Base-by-base conservation (phyloP, 2,113 vertebrate genomes). In the Phocoena phocoena region DNA sequence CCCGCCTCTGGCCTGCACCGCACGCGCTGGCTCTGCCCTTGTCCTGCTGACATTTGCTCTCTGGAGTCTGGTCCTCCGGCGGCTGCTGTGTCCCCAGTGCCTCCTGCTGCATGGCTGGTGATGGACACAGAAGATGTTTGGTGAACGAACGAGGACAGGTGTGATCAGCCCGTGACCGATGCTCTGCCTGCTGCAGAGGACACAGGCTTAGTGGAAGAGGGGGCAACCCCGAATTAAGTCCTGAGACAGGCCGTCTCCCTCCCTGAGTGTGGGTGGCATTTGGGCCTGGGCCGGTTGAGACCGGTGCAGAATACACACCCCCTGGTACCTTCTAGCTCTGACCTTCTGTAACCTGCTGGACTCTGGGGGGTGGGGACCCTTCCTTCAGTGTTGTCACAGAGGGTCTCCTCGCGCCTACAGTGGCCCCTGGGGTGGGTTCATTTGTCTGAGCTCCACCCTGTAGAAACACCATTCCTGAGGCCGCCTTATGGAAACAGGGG, bases 381-480 rank as follows among this genome's bases (percentile, higher is more conserved):
- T 44, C 33, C 65, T 55, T 23, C 41, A 10, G 7, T 50, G 9
- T 86, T 21, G 38, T 96, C 85, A 13, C n/a, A 13, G 33, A 87
- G 17, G 13, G 21, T 28, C 14, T 36, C 36, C 36, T 20, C 0
- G 0, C 2, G 31, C 31, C 76, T 31, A 2, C 15, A 44, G 36
- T 0, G 4, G 50, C 23, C 8, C 60, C 41, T 44, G 2, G 3
- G 5, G 63, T 7, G 0, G 0, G 26, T 21, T 73, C 26, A 0
- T 79, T 47, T 8, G 0, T 4, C 1, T 18, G 4, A 18, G 60
- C 65, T 63, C 44, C 41, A 10, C 44, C n/a, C 91, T 17, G 2
- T 4, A 17, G 53, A 60, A 60, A 55, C 3, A 12, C 13, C 1
- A 0, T 13, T 10, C 63, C 88, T 53, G 9, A 77, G 21, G 0